Evolutionary conservation across 1,140 invertebrate genomes (phyloP).

Genomic region (Euura saliciscinereae): DNA sequence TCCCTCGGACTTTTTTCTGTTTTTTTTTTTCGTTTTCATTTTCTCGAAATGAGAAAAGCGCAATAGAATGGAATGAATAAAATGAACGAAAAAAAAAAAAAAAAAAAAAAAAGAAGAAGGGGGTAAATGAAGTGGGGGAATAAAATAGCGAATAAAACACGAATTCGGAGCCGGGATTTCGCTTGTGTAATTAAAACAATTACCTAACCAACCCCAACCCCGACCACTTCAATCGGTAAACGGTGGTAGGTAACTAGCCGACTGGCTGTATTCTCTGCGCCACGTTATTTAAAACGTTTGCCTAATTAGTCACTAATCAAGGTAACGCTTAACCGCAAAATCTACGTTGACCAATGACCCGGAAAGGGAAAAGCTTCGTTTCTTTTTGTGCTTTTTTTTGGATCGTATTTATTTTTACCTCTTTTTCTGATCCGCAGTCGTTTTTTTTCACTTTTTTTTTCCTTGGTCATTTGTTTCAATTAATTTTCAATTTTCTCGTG

Average conservation of each 20-base stretch:
- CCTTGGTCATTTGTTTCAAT: not conserved
- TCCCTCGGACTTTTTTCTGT: too few relatives aligned
- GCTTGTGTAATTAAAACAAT: conserved; percentile 4
- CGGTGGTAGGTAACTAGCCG: too few relatives aligned
- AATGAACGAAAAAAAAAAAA: too few relatives aligned
- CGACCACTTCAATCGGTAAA: not conserved
- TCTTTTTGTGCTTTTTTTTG: too few relatives aligned
- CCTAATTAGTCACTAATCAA: not conserved
- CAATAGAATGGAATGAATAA: too few relatives aligned
- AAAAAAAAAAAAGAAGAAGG: too few relatives aligned
- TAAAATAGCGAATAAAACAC: too few relatives aligned
- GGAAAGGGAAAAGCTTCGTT: not conserved
- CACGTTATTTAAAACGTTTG: not conserved
- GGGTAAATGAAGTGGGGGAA: too few relatives aligned
- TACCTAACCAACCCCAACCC: not conserved
- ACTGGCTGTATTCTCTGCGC: not conserved
- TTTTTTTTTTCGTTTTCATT: too few relatives aligned
- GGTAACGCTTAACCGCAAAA: not conserved
- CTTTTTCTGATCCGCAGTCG: not conserved
- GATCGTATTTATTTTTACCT: not conserved
- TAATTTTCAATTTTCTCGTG: too few relatives aligned
- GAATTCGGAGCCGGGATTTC: not conserved
- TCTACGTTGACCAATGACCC: not conserved
- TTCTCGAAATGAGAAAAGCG: too few relatives aligned
- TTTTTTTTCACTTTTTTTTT: not conserved